Base-by-base conservation (phyloP, 2,797 vertebrate genomes). In the Trematomus bernacchii region DNA sequence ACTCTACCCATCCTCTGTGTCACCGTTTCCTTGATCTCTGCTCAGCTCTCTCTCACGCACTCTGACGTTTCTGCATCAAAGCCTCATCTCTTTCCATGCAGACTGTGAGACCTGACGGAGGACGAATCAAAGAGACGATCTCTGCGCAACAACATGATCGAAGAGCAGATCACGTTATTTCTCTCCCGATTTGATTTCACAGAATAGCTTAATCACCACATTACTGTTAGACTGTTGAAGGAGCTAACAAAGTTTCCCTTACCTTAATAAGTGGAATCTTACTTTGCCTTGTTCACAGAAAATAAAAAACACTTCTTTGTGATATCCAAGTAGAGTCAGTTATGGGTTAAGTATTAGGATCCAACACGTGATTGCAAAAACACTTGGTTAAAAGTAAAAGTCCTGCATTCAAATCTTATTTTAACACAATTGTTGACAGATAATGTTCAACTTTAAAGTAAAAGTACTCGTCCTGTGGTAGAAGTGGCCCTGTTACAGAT, bases 21-120 rank as follows among this genome's bases (percentile, higher is more conserved):
- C 92, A 94, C 62, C 65, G 18, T 94, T 94, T 94, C 91, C 91
- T 93, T 87, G 92, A 27, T 27, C 27, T 27, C 27, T 27, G 4
- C 23, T 78, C 23, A 37, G 46, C 30, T 37, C 60, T 63, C 27
- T 15, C 27, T 15, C 48, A 63, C n/a, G 12, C 7, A 46, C 16
- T 53, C 54, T 87, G 66, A 86, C 12, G 40, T 47, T 57, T 80
- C 61, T 57, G 14, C 43, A 51, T 63, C 77, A 86, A 64, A 83
- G 71, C 14, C 48, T 79, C 65, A 62, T 54, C 57, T 71, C 23
- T 91, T 89, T 91, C 89, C 85, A 1, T 57, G 18, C 53, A 62
- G 82, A 72, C 76, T 40, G 55, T 50, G 47, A 82, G 77, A 85
- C 57, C n/a, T n/a, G n/a, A n/a, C n/a, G n/a, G 2, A 59, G 40